A percentile compares a stretch with the other conserved stretches of the same genome.
phyloP scores from a whole-genome alignment of 2,797 vertebrate species.

The Sebastolobus alascanus region DNA sequence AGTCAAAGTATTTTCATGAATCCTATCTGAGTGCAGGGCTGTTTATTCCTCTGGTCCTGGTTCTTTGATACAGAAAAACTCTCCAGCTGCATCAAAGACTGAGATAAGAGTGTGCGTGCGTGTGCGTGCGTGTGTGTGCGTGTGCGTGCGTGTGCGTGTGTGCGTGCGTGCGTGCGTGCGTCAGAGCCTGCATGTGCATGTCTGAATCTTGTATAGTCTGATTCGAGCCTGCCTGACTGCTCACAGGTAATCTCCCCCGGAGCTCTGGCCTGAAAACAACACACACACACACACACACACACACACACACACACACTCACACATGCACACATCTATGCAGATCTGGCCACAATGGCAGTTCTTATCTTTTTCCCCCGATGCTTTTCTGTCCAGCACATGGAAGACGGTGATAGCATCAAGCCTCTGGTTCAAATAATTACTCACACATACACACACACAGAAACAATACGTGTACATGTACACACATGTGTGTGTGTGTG shows the following conservation, averaged over 20 bases:
- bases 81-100: slow-evolving; percentile 62
- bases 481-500: too few species aligned
- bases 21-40: slow-evolving; percentile 24
- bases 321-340: slow-evolving; percentile 18
- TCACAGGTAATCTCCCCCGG: slow-evolving; percentile 72
- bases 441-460: slow-evolving; percentile 9
- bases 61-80: slow-evolving; percentile 46
- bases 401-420: slow-evolving; percentile 73
- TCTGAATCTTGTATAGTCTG: slow-evolving; percentile 38
- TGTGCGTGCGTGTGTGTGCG: neutral
- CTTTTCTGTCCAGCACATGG: slow-evolving; percentile 67
- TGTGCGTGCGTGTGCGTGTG: neutral
- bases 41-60: slow-evolving; percentile 46
- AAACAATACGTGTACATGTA: neutral
- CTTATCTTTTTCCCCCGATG: slow-evolving; percentile 67
- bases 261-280: slow-evolving; percentile 55
- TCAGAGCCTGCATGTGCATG: neutral
- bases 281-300: slow-evolving; percentile 17
- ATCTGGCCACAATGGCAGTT: slow-evolving; percentile 49
- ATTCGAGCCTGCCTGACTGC: slow-evolving; percentile 48
- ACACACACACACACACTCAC: slow-evolving; percentile 23
- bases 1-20: slow-evolving; percentile 26
- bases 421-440: slow-evolving; percentile 57
- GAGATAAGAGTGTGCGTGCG: slow-evolving; percentile 47
- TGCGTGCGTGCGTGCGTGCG: neutral